Percentiles rank a stretch among this genome's conserved stretches.
Evolutionary conservation across 2,888 invertebrate genomes (phyloP).

Genomic region (Oegoconia quadripuncta): DNA sequence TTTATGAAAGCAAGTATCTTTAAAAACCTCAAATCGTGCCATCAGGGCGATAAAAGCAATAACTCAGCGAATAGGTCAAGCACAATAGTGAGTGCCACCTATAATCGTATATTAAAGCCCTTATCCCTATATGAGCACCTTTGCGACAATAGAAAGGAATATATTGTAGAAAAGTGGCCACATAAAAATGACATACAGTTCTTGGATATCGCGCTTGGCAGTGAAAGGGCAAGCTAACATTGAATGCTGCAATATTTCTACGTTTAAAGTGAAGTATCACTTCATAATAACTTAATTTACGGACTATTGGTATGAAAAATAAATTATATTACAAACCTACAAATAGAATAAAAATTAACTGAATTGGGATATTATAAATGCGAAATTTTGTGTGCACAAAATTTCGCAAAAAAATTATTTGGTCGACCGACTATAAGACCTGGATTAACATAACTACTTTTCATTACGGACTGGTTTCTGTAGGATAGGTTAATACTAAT

Average conservation of each 20-base stretch:
- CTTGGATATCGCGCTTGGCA: slow-evolving; percentile 33
- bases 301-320: too few species aligned
- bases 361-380: too few species aligned
- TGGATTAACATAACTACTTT: too few species aligned
- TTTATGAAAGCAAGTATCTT: not conserved
- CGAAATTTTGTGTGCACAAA: too few species aligned
- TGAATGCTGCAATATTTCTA: not conserved
- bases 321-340: too few species aligned
- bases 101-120: slow-evolving; percentile 78
- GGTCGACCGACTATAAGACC: too few species aligned
- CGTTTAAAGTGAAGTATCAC: too few species aligned
- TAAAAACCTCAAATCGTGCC: slow-evolving; percentile 45
- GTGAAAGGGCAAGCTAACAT: not conserved
- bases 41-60: slow-evolving; percentile 65
- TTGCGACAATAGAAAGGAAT: slow-evolving; percentile 75
- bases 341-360: too few species aligned
- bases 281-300: too few species aligned
- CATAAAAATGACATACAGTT: slow-evolving; percentile 77
- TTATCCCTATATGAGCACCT: slow-evolving; percentile 74
- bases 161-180: slow-evolving; percentile 77
- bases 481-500: too few species aligned
- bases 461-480: too few species aligned
- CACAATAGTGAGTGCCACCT: slow-evolving; percentile 76
- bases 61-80: slow-evolving; percentile 74
- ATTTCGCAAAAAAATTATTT: too few species aligned